A percentile compares a stretch with the other conserved stretches of the same genome.
phyloP scores from a whole-genome alignment of 1,140 invertebrate species.

The Aleiodes sp. region DNA sequence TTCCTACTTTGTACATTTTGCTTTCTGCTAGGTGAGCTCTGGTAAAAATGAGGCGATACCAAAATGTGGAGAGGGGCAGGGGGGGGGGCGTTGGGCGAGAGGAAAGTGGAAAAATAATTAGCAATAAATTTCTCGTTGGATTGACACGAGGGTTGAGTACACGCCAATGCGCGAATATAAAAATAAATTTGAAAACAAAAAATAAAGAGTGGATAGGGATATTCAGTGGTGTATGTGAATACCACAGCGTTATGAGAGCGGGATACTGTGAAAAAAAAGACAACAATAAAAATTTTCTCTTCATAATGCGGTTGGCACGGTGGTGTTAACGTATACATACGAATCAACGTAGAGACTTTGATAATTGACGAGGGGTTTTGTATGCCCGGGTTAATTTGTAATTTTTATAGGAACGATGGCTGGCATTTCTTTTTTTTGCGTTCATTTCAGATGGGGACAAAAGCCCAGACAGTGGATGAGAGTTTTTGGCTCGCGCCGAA shows the following conservation, averaged over 20 bases:
- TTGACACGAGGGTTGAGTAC: conserved; percentile 13
- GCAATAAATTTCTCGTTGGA: conserved; percentile 55
- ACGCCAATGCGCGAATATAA: conserved; percentile 4
- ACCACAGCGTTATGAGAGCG: not conserved
- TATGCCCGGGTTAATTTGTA: conserved; percentile 12
- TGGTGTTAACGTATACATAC: not conserved
- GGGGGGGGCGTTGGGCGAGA: too few species aligned
- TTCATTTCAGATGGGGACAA: not conserved
- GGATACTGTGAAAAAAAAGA: not conserved
- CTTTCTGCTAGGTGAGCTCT: not conserved
- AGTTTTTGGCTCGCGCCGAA: conserved; percentile 2
- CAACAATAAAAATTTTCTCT: not conserved
- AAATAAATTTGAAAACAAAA: not conserved
- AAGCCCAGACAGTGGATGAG: not conserved
- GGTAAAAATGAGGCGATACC: conserved; percentile 6
- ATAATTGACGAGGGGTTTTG: conserved; percentile 28
- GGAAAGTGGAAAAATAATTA: conserved; percentile 58
- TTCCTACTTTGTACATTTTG: not conserved
- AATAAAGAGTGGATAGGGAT: not conserved
- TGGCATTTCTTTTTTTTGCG: not conserved
- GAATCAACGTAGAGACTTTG: conserved; percentile 5
- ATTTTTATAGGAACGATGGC: conserved; percentile 17
- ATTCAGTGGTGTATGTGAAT: not conserved
- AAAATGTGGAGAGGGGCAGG: too few species aligned
- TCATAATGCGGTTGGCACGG: conserved; percentile 2